phyloP scores from a whole-genome alignment of 2,113 vertebrate genomes.

The Aix galericulata region DNA sequence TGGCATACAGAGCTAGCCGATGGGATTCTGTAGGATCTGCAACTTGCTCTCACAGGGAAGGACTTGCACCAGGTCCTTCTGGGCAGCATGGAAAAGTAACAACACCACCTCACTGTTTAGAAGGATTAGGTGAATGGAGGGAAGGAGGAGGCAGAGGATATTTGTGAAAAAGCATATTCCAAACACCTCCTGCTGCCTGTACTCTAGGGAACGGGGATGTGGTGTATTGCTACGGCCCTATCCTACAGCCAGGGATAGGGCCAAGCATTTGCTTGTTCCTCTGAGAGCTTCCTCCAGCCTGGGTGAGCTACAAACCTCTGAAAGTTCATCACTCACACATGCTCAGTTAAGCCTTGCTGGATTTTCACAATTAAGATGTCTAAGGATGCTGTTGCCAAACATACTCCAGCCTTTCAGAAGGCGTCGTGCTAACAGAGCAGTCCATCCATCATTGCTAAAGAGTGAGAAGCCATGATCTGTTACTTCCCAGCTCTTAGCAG shows the following conservation, averaged over 20 bases:
- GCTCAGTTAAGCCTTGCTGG: conserved; percentile 15
- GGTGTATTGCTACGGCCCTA: neutral
- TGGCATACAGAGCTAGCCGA: neutral
- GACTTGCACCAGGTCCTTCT: neutral
- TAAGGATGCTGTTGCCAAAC: conserved; percentile 27
- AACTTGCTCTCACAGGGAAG: neutral
- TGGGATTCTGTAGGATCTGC: neutral
- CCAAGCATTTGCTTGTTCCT: neutral
- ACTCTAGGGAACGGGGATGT: neutral
- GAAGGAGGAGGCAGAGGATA: neutral
- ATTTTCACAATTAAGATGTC: conserved; percentile 18
- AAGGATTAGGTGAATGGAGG: neutral
- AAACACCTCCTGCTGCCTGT: neutral
- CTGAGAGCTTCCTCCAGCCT: neutral
- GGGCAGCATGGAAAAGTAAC: neutral
- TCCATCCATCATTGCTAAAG: neutral
- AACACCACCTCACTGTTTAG: neutral
- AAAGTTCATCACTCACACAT: neutral
- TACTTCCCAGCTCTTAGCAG: conserved; percentile 7
- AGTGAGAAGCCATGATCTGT: neutral
- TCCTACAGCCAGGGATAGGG: neutral
- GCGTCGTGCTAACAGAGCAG: conserved; percentile 15
- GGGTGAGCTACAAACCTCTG: neutral
- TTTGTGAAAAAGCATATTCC: neutral
- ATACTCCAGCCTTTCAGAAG: neutral